These are phyloP conservation scores for Solenodon paradoxus DNA, from an alignment of 2,113 vertebrate species.

Conservation along the genomic window DNA sequence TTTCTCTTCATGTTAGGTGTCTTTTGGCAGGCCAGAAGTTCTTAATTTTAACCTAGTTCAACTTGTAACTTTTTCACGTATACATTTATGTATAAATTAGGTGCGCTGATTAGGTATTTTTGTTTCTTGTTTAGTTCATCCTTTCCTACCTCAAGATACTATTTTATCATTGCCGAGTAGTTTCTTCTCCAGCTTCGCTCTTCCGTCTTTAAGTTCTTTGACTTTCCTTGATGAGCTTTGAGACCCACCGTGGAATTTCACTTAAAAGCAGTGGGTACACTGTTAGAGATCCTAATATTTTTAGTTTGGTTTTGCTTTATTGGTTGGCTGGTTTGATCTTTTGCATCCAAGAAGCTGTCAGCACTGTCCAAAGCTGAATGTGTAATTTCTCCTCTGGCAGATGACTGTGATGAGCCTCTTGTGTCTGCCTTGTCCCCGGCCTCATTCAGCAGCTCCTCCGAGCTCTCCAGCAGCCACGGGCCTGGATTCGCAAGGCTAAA, in stretches of 20 bases:
- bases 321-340: not conserved
- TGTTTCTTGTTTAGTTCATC: not conserved
- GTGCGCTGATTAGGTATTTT: not conserved
- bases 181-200: not conserved
- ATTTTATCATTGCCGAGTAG: not conserved
- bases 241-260: not conserved
- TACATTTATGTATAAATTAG: not conserved
- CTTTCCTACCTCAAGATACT: not conserved
- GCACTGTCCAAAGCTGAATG: not conserved
- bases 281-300: not conserved
- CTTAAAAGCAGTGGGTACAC: not conserved
- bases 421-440: conserved; percentile 86
- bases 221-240: not conserved
- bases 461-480: conserved; percentile 89
- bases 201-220: not conserved
- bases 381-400: conserved; percentile 80
- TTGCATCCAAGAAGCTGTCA: not conserved
- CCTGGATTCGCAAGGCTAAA: conserved; percentile 94
- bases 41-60: conserved; percentile 8
- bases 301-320: not conserved
- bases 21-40: not conserved
- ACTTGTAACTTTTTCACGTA: not conserved
- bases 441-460: conserved; percentile 93
- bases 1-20: not conserved
- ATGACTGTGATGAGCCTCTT: conserved; percentile 92